Percentiles rank a stretch among this genome's conserved stretches.
Evolutionary conservation across 2,113 vertebrate species (phyloP).

Genomic region (Anarhynchus alexandrinus): DNA sequence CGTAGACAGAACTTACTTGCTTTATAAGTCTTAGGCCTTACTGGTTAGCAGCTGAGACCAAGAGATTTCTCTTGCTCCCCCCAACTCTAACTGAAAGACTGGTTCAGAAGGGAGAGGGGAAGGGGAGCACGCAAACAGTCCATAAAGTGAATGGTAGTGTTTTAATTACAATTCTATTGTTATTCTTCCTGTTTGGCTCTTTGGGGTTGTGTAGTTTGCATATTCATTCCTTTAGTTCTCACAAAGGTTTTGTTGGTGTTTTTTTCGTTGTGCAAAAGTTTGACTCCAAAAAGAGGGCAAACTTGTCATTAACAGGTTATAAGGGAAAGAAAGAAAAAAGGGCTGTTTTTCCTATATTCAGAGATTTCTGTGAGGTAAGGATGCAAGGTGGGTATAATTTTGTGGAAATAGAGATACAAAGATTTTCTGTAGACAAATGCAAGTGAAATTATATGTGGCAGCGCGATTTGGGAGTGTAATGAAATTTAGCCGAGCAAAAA

Average conservation of each 20-base stretch:
- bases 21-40: background rate
- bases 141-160: constrained; percentile 12
- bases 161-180: constrained; percentile 37
- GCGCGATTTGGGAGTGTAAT: background rate
- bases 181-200: background rate
- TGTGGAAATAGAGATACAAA: background rate
- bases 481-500: background rate
- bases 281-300: background rate
- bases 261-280: background rate
- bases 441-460: background rate
- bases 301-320: background rate
- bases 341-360: background rate
- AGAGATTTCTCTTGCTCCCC: background rate
- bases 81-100: background rate
- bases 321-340: background rate
- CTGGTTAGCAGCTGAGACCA: background rate
- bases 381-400: background rate
- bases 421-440: background rate
- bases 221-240: constrained; percentile 32
- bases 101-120: background rate
- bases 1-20: background rate
- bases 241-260: background rate
- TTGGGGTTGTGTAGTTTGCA: background rate
- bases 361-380: background rate
- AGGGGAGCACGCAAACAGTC: background rate